phyloP scores from a whole-genome alignment of 92 coral and sea anemone genomes.

The Pocillopora meandrina region DNA sequence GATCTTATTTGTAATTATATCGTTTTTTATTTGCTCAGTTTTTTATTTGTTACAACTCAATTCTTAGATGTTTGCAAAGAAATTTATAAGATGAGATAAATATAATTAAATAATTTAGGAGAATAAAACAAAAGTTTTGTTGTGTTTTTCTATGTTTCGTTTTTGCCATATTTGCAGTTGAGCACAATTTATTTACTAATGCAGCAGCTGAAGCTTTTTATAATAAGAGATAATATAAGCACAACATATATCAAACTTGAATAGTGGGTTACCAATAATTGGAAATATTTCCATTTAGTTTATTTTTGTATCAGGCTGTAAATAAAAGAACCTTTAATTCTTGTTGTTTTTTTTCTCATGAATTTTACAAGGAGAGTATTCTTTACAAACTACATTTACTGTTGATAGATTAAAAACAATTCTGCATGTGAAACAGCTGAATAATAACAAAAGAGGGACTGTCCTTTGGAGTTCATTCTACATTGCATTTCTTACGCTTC shows the following conservation, averaged over 20 bases:
- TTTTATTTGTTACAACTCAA: background rate
- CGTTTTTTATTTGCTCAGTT: constrained; percentile 4
- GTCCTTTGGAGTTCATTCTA: too few relatives aligned
- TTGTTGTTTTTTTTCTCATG: background rate
- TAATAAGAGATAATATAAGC: background rate
- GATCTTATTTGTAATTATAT: background rate
- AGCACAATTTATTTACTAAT: background rate
- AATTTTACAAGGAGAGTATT: background rate
- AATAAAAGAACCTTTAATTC: constrained; percentile 24
- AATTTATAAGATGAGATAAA: background rate
- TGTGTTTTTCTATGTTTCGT: too few relatives aligned
- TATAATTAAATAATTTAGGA: constrained; percentile 4
- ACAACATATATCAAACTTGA: background rate
- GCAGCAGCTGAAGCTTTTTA: background rate
- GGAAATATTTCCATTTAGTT: constrained; percentile 2
- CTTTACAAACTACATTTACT: background rate
- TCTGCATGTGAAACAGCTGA: background rate
- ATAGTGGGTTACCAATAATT: background rate
- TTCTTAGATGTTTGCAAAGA: background rate
- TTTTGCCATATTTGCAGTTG: background rate
- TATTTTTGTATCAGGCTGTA: constrained; percentile 35
- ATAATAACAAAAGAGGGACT: background rate
- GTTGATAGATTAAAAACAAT: background rate
- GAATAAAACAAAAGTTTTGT: background rate
- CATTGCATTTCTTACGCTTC: too few relatives aligned